Conservation (phyloP, 2,113 vertebrate species). For the Coptodon rendalli region DNA sequence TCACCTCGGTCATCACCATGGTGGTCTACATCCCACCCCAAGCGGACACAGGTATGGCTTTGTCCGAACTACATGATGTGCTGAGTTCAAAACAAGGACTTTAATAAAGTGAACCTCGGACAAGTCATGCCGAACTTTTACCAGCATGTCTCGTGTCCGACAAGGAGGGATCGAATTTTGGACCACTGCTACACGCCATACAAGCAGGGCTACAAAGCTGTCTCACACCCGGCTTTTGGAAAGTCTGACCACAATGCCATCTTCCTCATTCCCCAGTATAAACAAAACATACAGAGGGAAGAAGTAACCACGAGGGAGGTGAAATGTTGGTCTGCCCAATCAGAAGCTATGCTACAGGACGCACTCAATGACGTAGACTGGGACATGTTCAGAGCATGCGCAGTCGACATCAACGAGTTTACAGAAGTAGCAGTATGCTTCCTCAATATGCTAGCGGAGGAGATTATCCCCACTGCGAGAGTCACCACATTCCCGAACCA, state of each 20-base stretch:
- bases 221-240: neutral
- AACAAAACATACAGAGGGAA: neutral
- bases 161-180: too few relatives aligned
- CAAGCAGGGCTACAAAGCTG: neutral
- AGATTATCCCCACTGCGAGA: neutral
- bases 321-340: neutral
- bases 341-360: neutral
- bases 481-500: neutral
- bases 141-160: too few relatives aligned
- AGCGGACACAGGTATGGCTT: too few relatives aligned
- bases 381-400: neutral
- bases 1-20: too few relatives aligned
- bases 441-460: neutral
- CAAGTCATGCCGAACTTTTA: too few relatives aligned
- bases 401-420: rapidly evolving
- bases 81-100: too few relatives aligned
- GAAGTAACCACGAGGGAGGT: neutral
- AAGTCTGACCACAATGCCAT: neutral
- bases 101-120: too few relatives aligned
- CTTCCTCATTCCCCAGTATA: neutral
- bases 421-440: neutral
- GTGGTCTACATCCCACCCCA: too few relatives aligned
- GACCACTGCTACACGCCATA: too few relatives aligned
- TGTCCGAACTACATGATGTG: too few relatives aligned
- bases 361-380: rapidly evolving